Conservation (phyloP, 2,113 vertebrate species). For the Macquaria ambigua region DNA sequence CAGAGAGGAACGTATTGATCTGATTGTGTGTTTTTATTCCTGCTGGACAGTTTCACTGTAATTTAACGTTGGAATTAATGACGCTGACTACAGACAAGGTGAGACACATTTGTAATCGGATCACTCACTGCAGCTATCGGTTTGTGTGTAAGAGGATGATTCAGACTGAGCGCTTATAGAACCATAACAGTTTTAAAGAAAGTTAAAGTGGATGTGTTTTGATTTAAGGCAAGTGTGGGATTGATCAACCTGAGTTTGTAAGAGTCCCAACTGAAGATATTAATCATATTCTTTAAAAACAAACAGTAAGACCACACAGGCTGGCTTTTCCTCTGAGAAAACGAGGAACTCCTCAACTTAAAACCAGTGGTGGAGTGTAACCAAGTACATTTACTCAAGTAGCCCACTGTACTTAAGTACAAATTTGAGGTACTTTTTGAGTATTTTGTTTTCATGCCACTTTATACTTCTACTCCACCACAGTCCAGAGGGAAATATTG, state of each 20-base stretch:
- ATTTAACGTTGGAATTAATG: conserved; percentile 69
- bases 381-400: not conserved
- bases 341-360: not conserved
- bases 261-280: not conserved
- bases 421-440: too few species aligned
- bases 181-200: not conserved
- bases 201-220: not conserved
- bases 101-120: conserved; percentile 12
- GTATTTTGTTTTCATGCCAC: too few species aligned
- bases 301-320: not conserved
- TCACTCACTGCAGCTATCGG: not conserved
- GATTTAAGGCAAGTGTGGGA: conserved; percentile 1
- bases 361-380: not conserved
- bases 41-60: conserved; percentile 34
- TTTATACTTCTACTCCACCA: too few species aligned
- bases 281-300: not conserved
- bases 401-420: too few species aligned
- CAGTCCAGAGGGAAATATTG: too few species aligned
- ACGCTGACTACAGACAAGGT: conserved; percentile 67
- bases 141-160: not conserved
- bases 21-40: conserved; percentile 17
- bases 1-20: conserved; percentile 23
- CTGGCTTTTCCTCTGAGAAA: not conserved
- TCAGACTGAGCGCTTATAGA: not conserved
- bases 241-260: not conserved